A percentile compares a stretch with the other conserved stretches of the same genome.
These are phyloP conservation scores for Phortica variegata DNA, from an alignment of 1,140 invertebrate genomes.

Conservation along the genomic window DNA sequence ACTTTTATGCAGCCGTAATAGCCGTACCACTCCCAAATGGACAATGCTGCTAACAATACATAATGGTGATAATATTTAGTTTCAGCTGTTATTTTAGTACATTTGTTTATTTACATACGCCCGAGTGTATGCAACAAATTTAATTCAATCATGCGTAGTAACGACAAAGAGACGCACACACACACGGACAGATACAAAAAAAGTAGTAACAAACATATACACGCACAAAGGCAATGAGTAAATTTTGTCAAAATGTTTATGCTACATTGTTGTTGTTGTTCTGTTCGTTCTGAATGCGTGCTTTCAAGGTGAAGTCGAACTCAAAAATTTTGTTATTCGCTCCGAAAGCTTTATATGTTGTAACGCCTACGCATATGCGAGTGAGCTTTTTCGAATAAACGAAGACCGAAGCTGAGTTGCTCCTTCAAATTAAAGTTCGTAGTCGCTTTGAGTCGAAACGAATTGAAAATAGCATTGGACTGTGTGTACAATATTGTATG, in stretches of 20 bases:
- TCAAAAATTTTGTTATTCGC: too few relatives aligned
- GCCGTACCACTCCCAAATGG: too few relatives aligned
- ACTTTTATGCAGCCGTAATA: too few relatives aligned
- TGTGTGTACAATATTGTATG: neutral
- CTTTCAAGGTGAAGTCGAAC: conserved; percentile 29
- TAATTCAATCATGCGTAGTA: conserved; percentile 14
- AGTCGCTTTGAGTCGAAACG: conserved; percentile 1
- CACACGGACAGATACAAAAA: neutral
- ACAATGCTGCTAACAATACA: too few relatives aligned
- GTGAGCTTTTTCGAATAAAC: conserved; percentile 45
- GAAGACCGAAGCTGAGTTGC: too few relatives aligned
- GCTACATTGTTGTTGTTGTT: conserved; percentile 1
- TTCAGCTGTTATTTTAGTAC: neutral
- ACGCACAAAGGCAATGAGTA: neutral
- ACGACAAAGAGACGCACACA: neutral
- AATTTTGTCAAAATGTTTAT: too few relatives aligned
- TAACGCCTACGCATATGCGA: neutral
- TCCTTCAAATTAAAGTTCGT: conserved; percentile 12
- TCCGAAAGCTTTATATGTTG: conserved; percentile 38
- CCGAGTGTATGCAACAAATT: conserved; percentile 31
- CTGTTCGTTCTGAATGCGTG: conserved; percentile 9
- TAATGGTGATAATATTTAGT: too few relatives aligned
- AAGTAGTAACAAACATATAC: neutral
- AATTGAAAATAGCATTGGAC: too few relatives aligned
- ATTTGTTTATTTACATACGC: conserved; percentile 10